These are phyloP conservation scores for Opisthograptis luteolata DNA, from an alignment of 2,888 invertebrate genomes.

Conservation along the genomic window DNA sequence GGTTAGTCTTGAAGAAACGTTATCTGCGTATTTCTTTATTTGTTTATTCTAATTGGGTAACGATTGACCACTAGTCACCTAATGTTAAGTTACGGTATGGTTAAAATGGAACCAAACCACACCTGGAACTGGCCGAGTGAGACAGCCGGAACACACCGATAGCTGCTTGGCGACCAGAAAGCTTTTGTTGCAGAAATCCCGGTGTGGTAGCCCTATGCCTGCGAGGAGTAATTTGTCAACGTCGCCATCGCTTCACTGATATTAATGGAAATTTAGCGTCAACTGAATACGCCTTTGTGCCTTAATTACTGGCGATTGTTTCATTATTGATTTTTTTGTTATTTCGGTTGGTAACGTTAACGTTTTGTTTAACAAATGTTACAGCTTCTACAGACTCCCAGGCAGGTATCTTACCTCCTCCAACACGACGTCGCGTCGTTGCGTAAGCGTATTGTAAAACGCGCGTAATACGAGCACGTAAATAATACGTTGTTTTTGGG, in stretches of 20 bases:
- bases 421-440: too few species aligned
- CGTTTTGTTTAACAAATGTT: background rate
- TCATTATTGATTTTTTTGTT: constrained; percentile 49
- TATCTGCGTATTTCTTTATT: too few species aligned
- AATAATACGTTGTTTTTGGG: too few species aligned
- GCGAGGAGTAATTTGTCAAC: constrained; percentile 64
- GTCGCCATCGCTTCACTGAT: constrained; percentile 55
- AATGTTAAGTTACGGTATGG: too few species aligned
- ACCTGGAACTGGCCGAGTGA: too few species aligned
- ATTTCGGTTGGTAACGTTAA: background rate
- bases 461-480: too few species aligned
- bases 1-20: too few species aligned
- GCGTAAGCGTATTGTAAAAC: too few species aligned
- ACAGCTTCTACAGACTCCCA: background rate
- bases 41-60: too few species aligned
- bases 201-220: constrained; percentile 32
- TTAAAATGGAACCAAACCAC: too few species aligned
- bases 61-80: too few species aligned
- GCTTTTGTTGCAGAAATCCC: constrained; percentile 1
- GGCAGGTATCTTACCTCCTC: too few species aligned
- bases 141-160: background rate
- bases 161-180: constrained; percentile 1
- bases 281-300: constrained; percentile 58
- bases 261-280: constrained; percentile 75
- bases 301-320: constrained; percentile 67